These are phyloP conservation scores for Parnassius mnemosyne DNA, from an alignment of 2,888 invertebrate species.

Conservation along the genomic window DNA sequence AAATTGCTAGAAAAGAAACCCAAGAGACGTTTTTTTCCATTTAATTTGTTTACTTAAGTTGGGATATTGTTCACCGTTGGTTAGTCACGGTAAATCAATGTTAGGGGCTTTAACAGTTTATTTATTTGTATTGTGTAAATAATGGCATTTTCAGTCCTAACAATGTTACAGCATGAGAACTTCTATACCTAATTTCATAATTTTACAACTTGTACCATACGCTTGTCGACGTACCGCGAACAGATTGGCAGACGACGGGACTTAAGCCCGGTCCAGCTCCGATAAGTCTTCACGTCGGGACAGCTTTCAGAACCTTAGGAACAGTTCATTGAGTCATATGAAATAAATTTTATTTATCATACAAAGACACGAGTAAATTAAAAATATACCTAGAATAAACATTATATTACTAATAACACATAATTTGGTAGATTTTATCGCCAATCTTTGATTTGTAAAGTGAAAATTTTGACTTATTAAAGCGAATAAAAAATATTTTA, in stretches of 20 bases:
- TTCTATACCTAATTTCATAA: neutral
- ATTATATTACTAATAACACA: no score
- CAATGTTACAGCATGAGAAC: no score
- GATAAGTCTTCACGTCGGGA: neutral
- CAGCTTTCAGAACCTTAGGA: neutral
- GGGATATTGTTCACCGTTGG: no score
- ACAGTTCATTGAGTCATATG: neutral
- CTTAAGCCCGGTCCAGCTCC: conserved; percentile 18
- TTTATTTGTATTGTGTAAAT: no score
- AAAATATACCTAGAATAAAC: neutral
- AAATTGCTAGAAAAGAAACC: no score
- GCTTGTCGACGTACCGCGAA: neutral
- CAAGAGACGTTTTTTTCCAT: no score
- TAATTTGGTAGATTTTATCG: neutral
- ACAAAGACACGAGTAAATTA: neutral
- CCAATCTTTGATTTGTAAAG: neutral
- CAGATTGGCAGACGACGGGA: conserved; percentile 12
- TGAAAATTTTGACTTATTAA: neutral
- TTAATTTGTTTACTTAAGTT: no score
- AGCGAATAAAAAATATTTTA: neutral
- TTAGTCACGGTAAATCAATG: no score
- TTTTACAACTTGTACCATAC: conserved; percentile 2
- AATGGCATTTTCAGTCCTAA: no score
- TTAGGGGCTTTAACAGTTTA: no score
- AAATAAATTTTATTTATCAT: neutral